phyloP scores from a whole-genome alignment of 2,888 invertebrate genomes.

The Heliconius ethilla region DNA sequence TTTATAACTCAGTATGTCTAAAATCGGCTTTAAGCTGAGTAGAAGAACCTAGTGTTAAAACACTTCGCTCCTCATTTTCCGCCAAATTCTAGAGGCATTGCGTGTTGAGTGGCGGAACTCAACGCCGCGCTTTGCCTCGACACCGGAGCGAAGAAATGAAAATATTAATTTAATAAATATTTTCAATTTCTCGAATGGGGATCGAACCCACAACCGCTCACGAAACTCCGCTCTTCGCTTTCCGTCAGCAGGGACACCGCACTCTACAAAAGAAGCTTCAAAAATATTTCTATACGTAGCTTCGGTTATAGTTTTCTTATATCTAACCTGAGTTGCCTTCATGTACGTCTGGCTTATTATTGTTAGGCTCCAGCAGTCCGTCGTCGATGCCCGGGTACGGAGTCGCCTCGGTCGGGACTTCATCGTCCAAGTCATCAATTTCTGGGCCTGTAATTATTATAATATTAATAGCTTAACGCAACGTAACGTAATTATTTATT shows the following conservation, averaged over 20 bases:
- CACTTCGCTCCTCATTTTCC: neutral
- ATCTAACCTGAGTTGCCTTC: constrained; percentile 45
- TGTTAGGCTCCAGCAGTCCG: constrained; percentile 77
- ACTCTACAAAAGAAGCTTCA: neutral
- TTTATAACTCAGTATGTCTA: neutral
- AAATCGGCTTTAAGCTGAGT: neutral
- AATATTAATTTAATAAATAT: too few relatives aligned
- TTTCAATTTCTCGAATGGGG: too few relatives aligned
- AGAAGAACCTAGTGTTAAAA: neutral
- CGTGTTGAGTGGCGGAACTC: neutral
- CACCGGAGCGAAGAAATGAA: neutral
- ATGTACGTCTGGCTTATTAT: constrained; percentile 53
- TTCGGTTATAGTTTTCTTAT: neutral
- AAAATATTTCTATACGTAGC: too few relatives aligned
- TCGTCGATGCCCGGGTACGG: constrained; percentile 84
- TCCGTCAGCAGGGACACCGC: neutral
- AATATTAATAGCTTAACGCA: neutral
- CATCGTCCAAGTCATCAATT: constrained; percentile 79
- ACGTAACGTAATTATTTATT: too few relatives aligned
- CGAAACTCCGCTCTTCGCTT: neutral
- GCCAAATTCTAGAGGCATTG: neutral
- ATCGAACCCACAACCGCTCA: too few relatives aligned
- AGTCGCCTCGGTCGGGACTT: constrained; percentile 59
- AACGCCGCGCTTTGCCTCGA: neutral
- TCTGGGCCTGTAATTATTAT: constrained; percentile 74